phyloP scores from a whole-genome alignment of 2,888 invertebrate genomes.

The Plagodis dolabraria region DNA sequence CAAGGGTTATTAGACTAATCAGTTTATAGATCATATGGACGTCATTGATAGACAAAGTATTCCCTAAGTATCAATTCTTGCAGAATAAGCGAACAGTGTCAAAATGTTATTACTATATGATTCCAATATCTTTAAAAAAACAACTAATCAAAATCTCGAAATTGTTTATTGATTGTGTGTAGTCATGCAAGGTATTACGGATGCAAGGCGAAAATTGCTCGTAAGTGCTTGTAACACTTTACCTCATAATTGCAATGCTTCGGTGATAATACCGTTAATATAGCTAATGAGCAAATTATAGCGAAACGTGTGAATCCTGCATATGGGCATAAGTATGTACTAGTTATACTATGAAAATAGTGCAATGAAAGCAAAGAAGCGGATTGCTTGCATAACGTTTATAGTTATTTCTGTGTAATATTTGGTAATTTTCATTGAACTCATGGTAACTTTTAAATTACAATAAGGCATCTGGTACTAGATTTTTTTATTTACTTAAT shows the following conservation, averaged over 20 bases:
- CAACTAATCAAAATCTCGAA: neutral
- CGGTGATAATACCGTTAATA: slow-evolving; percentile 23
- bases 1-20: no score
- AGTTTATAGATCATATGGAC: no score
- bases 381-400: neutral
- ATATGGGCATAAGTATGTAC: slow-evolving; percentile 2
- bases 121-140: neutral
- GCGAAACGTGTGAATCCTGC: slow-evolving; percentile 19
- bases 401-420: neutral
- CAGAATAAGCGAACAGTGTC: no score
- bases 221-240: slow-evolving; percentile 41
- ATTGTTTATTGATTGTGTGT: neutral
- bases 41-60: no score
- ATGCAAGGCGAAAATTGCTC: slow-evolving; percentile 37
- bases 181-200: slow-evolving; percentile 8
- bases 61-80: no score
- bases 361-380: slow-evolving; percentile 6
- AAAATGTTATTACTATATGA: no score
- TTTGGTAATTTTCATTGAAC: neutral
- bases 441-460: neutral
- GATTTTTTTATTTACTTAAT: no score
- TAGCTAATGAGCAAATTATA: slow-evolving; percentile 34
- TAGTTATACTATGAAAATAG: slow-evolving; percentile 1
- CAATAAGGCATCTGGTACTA: no score
- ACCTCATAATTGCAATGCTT: slow-evolving; percentile 29